These are phyloP conservation scores for Porites australiensis DNA, from an alignment of 64 coral and sea anemone species.

Conservation along the genomic window DNA sequence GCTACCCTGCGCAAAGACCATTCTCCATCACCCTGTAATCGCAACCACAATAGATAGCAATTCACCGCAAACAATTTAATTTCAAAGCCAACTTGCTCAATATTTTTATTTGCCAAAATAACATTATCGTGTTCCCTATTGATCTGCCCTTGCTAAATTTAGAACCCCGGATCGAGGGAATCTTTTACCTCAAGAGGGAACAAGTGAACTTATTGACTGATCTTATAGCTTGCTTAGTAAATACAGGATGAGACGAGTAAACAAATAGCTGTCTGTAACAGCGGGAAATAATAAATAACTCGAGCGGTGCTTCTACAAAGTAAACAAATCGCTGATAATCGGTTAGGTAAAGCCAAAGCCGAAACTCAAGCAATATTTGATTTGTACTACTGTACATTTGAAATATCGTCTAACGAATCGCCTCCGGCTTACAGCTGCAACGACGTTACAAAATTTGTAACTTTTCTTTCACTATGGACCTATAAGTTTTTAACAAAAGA, in stretches of 20 bases:
- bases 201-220: too few relatives aligned
- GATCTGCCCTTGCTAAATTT: too few relatives aligned
- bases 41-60: slow-evolving; percentile 20
- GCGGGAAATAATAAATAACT: neutral
- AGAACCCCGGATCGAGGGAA: too few relatives aligned
- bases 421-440: neutral
- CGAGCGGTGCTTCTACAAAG: neutral
- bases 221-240: neutral
- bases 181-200: too few relatives aligned
- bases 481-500: too few relatives aligned
- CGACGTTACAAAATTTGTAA: neutral
- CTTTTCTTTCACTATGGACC: too few relatives aligned
- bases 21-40: neutral
- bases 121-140: neutral
- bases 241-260: slow-evolving; percentile 1
- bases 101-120: neutral
- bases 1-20: neutral
- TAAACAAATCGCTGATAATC: neutral
- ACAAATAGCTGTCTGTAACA: slow-evolving; percentile 7
- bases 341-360: neutral
- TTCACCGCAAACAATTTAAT: neutral
- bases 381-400: neutral
- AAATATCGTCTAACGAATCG: too few relatives aligned
- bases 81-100: slow-evolving; percentile 10
- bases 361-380: neutral